A percentile compares a stretch with the other conserved stretches of the same genome.
phyloP scores from a whole-genome alignment of 2,888 invertebrate genomes.

The Arctia plantaginis region DNA sequence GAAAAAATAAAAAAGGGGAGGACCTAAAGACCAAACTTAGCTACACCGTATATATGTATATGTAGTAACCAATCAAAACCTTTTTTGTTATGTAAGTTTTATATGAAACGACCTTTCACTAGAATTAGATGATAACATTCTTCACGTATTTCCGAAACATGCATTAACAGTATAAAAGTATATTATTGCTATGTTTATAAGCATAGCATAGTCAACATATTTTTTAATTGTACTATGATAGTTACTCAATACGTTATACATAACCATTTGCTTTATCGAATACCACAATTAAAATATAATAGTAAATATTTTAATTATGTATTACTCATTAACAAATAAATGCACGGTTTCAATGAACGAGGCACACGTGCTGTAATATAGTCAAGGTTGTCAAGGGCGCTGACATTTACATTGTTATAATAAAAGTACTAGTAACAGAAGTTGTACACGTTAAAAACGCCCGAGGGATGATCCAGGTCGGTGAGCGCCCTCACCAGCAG shows the following conservation, averaged over 20 bases:
- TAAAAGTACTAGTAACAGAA: slow-evolving; percentile 37
- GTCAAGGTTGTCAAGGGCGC: slow-evolving; percentile 52
- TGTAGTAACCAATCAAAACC: too few species aligned
- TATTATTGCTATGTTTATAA: too few species aligned
- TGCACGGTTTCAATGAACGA: slow-evolving; percentile 36
- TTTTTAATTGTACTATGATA: not conserved
- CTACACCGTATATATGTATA: too few species aligned
- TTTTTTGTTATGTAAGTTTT: too few species aligned
- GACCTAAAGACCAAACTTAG: too few species aligned
- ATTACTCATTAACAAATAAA: slow-evolving; percentile 24
- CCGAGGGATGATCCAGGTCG: slow-evolving; percentile 79
- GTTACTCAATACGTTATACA: not conserved
- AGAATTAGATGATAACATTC: too few species aligned
- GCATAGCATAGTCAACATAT: not conserved
- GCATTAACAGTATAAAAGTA: not conserved
- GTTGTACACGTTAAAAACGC: slow-evolving; percentile 60
- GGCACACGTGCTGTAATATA: slow-evolving; percentile 14
- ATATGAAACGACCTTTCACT: too few species aligned
- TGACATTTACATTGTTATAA: slow-evolving; percentile 46
- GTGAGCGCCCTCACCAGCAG: slow-evolving; percentile 67
- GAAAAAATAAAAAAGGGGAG: too few species aligned
- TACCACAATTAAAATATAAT: not conserved
- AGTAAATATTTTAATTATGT: not conserved
- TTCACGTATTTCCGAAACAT: not conserved
- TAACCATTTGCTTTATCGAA: not conserved